Base-by-base conservation (phyloP, 2,888 invertebrate genomes). In the Paralinhomoeus sp. region DNA sequence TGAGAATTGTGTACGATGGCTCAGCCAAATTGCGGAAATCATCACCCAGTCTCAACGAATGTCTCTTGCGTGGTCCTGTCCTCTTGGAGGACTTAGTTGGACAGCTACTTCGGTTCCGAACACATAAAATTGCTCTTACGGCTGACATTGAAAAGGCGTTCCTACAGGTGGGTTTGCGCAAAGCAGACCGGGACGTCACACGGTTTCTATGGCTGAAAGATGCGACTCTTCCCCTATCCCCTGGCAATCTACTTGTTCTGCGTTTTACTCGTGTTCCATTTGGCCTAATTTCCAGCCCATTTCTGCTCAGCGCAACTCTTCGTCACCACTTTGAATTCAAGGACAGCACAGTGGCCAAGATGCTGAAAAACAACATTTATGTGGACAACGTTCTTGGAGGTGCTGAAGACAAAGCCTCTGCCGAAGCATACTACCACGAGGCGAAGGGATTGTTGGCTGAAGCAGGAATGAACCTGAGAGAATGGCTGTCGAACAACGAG, bases 141-240 rank as follows among this genome's bases (percentile, higher is more conserved):
- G 38, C 48, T 9, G 50, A 50, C 38, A 36, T 50, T 9, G 50
- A 51, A 40, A 52, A 51, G 35, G 51, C 51, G 2, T 51, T 52
- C 33, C 43, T 47, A 13, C 41, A 43, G n/a, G 35, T 51, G 2
- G 46, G 42, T 3, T 33, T 51, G 1, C 37, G 40, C 23, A 22
- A 41, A 5, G 24, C 34, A 1, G 47, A 48, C 35, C 39, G 50
- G 1, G 46, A 51, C 20, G 37, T 43, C 17, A 37, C 42, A 1
- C 34, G 45, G 15, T 49, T 49, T 35, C n/a, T 44, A 2, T 42
- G 46, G 15, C 31, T 31, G 9, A 31, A 31, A 15, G 31, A 31
- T 31, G 9, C 15, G 9, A 31, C 9, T 15, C 9, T 12, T 12
- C 31, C 31, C 9, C 9, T 15, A 12, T 12, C 31, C 9, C 31